Conservation (phyloP, 2,888 invertebrate genomes). For the Dicyrtoma fusca region DNA sequence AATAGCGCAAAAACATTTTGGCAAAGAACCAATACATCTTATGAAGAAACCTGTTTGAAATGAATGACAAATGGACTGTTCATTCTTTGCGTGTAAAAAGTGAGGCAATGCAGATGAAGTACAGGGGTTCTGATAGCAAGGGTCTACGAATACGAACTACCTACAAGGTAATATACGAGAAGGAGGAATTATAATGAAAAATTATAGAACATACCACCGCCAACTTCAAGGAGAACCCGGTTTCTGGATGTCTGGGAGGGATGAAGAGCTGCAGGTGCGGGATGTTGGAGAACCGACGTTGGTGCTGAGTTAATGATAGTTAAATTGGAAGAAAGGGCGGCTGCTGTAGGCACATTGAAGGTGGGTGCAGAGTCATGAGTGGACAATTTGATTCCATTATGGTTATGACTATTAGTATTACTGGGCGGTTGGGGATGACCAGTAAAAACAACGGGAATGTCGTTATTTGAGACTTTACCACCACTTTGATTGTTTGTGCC, state of each 20-base stretch:
- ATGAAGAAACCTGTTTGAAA: too few species aligned
- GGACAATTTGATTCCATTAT: constrained; percentile 24
- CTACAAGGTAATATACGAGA: too few species aligned
- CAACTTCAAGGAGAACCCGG: constrained; percentile 25
- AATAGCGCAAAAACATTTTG: too few species aligned
- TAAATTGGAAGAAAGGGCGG: constrained; percentile 17
- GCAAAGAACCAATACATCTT: too few species aligned
- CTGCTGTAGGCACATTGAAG: constrained; percentile 14
- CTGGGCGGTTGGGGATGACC: constrained; percentile 9
- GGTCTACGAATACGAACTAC: too few species aligned
- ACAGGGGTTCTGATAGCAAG: too few species aligned
- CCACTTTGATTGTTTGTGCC: constrained; percentile 17
- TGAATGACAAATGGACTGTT: too few species aligned
- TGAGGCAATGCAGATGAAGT: too few species aligned
- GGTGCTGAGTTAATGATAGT: background rate
- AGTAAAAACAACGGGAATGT: background rate
- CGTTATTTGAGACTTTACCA: background rate
- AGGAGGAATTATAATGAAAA: too few species aligned
- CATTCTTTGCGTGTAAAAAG: too few species aligned
- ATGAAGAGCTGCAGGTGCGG: background rate
- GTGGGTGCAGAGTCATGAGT: constrained; percentile 11
- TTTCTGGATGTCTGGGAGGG: constrained; percentile 7
- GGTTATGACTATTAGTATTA: constrained; percentile 11
- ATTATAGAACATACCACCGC: constrained; percentile 15
- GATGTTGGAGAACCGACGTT: background rate